Evolutionary conservation across 2,888 invertebrate genomes (phyloP).

Genomic region (Hylaea fasciaria): DNA sequence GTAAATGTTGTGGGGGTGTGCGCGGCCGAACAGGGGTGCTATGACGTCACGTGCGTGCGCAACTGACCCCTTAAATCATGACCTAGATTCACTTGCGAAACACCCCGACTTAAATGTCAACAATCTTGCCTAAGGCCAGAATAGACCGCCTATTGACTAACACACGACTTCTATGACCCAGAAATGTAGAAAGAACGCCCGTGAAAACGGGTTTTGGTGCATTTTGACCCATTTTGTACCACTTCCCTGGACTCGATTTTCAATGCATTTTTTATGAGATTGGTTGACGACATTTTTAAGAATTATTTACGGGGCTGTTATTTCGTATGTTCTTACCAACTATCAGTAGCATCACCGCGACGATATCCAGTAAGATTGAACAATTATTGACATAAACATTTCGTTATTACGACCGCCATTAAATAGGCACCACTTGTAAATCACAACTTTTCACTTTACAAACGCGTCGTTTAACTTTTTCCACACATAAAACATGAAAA

Average conservation of each 20-base stretch:
- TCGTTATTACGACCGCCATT: conserved; percentile 71
- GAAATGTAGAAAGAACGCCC: conserved; percentile 42
- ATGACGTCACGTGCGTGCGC: conserved; percentile 80
- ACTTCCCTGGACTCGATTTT: conserved; percentile 26
- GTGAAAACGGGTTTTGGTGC: conserved; percentile 28
- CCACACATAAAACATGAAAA: conserved; percentile 49
- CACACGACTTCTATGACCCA: conserved; percentile 54
- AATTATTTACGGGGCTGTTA: conserved; percentile 11
- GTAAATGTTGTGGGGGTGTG: conserved; percentile 68
- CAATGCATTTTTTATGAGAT: conserved; percentile 9
- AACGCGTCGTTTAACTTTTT: conserved; percentile 39
- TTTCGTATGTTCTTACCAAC: conserved; percentile 58
- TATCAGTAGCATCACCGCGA: conserved; percentile 63
- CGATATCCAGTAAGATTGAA: conserved; percentile 51
- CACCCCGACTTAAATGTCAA: conserved; percentile 70
- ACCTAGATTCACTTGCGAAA: conserved; percentile 78
- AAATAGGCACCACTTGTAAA: conserved; percentile 61
- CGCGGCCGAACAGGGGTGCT: conserved; percentile 46
- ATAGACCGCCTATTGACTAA: conserved; percentile 65
- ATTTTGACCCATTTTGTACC: conserved; percentile 37
- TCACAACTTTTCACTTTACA: conserved; percentile 58
- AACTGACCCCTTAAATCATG: conserved; percentile 62
- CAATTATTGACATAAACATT: conserved; percentile 71
- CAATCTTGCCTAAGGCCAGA: conserved; percentile 60
- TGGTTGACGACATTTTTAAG: conserved; percentile 2